Base-by-base conservation (phyloP, 2,797 vertebrate genomes). In the Acanthurus lineatus region DNA sequence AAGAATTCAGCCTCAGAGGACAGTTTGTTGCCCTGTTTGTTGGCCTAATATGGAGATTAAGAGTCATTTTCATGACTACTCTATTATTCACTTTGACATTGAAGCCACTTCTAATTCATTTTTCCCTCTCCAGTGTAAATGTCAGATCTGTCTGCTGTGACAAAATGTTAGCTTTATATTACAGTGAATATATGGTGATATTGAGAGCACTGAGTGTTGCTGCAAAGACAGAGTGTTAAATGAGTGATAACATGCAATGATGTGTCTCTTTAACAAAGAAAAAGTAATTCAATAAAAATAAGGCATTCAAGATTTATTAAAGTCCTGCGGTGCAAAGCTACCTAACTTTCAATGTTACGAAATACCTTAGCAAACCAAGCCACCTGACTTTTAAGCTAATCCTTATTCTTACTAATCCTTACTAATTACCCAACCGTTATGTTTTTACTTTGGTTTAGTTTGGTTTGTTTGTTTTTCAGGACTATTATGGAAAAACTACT, bases 1-100 rank as follows among this genome's bases (percentile, higher is more conserved):
- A 38, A 38, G 25, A 61, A 32, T 25, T 4, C 14, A 62, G 38
- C 19, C 45, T 70, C 25, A 42, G 53, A 71, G 73, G 73, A 76
- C 71, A 71, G 73, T 62, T 58, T 75, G 73, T 78, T 54, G 35
- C 69, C 25, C 76, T 56, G 76, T 61, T 12, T 28, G 32, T 19
- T 76, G 25, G 14, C 1, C 16, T 45, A 44, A 62, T 75, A 72
- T 77, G 77, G 68, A 52, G n/a, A 54, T 48, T 44, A 22, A 28
- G 48, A 64, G 58, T 69, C 49, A 16, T 20, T 58, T 48, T 56
- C 1, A 69, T 74, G 52, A 81, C 42, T 51, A 32, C 9, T 9
- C 12, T 32, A 61, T 58, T 72, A 64, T 15, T 68, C 66, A 71
- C n/a, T 73, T 60, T 47, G 32, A 56, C 6, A 19, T 9, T 53